phyloP scores from a whole-genome alignment of 2,888 invertebrate species.

The Drosophila mimetica region DNA sequence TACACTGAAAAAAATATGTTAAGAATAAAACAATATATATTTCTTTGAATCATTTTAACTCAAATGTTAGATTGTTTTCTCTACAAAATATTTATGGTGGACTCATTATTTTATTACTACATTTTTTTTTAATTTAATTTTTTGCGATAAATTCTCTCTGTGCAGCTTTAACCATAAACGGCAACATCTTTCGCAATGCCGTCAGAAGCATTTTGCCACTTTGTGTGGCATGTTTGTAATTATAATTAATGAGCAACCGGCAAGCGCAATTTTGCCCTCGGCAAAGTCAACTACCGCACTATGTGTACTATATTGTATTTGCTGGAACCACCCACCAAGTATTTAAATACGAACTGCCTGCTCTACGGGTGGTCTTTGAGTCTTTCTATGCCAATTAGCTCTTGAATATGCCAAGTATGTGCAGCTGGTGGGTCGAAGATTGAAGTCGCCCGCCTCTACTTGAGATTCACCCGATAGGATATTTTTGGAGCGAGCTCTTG shows the following conservation, averaged over 20 bases:
- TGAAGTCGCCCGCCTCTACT: constrained; percentile 3
- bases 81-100: too few species aligned
- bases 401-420: constrained; percentile 13
- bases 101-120: too few species aligned
- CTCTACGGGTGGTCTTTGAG: constrained; percentile 42
- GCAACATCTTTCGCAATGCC: constrained; percentile 21
- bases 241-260: constrained; percentile 71
- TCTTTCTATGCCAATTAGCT: constrained; percentile 66
- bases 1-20: too few species aligned
- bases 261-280: constrained; percentile 45
- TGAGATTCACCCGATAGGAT: constrained; percentile 10
- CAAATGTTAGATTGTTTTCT: too few species aligned
- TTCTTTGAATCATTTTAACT: too few species aligned
- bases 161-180: constrained; percentile 15
- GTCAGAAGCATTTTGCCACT: constrained; percentile 25
- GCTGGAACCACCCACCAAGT: neutral
- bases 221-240: constrained; percentile 58
- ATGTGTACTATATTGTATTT: constrained; percentile 16
- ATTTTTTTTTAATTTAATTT: too few species aligned
- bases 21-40: too few species aligned
- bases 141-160: neutral
- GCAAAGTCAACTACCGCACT: constrained; percentile 32
- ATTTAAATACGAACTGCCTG: constrained; percentile 23
- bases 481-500: constrained; percentile 17
- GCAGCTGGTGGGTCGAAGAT: constrained; percentile 4